These are phyloP conservation scores for Sarcophaga carnaria DNA, from an alignment of 2,888 invertebrate species.

Conservation along the genomic window DNA sequence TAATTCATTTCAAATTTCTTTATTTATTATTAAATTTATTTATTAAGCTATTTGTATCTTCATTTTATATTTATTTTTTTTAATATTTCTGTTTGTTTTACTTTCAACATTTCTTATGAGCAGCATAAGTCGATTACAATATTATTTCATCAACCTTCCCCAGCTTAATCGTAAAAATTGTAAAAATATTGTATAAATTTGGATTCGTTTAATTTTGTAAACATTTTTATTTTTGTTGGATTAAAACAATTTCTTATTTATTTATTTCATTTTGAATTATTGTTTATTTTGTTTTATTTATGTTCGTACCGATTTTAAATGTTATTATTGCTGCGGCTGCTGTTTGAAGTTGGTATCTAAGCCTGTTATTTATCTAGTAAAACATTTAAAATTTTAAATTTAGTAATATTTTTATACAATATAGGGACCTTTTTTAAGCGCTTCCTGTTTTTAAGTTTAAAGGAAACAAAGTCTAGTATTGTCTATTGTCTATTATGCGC, in stretches of 20 bases:
- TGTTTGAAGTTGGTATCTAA: too few species aligned
- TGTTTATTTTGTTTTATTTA: conserved; percentile 32
- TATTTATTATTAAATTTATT: not conserved
- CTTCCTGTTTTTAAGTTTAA: too few species aligned
- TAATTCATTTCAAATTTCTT: not conserved
- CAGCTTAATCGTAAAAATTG: too few species aligned
- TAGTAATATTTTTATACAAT: conserved; percentile 13
- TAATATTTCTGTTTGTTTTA: too few species aligned
- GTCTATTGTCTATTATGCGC: too few species aligned
- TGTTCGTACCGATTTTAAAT: conserved; percentile 4
- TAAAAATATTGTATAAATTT: not conserved
- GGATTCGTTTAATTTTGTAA: not conserved
- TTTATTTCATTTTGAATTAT: not conserved
- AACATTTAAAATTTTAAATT: conserved; percentile 26
- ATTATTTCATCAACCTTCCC: too few species aligned
- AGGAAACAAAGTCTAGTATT: too few species aligned
- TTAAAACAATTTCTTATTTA: not conserved
- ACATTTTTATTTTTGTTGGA: not conserved
- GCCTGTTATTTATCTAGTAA: conserved; percentile 55
- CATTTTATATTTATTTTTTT: too few species aligned
- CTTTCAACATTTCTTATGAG: not conserved
- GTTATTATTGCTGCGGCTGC: not conserved
- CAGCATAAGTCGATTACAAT: too few species aligned
- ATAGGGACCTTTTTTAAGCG: too few species aligned
- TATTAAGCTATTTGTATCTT: too few species aligned